These are phyloP conservation scores for Rhynchopsitta pachyrhyncha DNA, from an alignment of 2,113 vertebrate genomes.

Conservation along the genomic window DNA sequence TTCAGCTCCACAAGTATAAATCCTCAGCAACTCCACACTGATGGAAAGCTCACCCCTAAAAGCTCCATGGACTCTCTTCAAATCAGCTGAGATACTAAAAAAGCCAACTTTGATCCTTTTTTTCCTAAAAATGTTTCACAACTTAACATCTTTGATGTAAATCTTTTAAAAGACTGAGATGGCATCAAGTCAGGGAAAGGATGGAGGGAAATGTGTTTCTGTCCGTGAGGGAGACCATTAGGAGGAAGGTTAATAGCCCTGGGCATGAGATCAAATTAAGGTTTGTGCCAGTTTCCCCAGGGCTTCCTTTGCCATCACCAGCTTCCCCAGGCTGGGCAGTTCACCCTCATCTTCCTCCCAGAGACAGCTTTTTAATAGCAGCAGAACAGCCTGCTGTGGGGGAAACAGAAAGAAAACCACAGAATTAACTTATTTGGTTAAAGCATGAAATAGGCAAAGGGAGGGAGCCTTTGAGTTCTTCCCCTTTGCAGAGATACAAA, in stretches of 20 bases:
- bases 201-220: conserved; percentile 26
- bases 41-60: neutral
- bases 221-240: neutral
- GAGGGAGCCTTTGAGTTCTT: neutral
- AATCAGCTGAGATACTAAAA: neutral
- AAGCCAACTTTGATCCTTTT: neutral
- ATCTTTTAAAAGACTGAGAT: neutral
- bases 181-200: conserved; percentile 34
- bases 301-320: conserved; percentile 9
- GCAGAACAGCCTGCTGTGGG: neutral
- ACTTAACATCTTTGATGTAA: neutral
- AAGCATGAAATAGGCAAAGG: neutral
- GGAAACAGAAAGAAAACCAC: neutral
- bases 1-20: neutral
- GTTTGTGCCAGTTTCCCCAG: conserved; percentile 40
- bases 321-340: conserved; percentile 7
- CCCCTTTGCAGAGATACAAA: neutral
- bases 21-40: neutral
- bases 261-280: conserved; percentile 32
- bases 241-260: conserved; percentile 31
- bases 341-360: conserved; percentile 16
- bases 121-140: neutral
- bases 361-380: neutral
- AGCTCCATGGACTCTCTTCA: neutral
- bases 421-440: conserved; percentile 4